These are phyloP conservation scores for Sylvilagus floridanus DNA, from an alignment of 2,797 vertebrate genomes.

Conservation along the genomic window DNA sequence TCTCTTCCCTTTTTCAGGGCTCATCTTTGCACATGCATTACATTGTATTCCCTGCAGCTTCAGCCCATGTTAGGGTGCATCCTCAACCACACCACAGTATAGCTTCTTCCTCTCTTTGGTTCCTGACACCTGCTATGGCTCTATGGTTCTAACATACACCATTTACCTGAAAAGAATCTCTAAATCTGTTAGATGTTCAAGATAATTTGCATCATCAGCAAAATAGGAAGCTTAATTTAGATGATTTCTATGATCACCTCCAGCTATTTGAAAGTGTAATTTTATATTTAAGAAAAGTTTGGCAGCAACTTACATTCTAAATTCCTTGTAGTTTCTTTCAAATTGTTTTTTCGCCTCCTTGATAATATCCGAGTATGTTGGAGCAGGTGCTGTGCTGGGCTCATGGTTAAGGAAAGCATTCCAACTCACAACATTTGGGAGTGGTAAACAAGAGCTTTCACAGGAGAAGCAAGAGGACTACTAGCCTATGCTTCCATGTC, in stretches of 20 bases:
- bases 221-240: neutral
- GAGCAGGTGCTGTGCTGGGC: conserved; percentile 81
- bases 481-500: neutral
- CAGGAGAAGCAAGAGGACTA: neutral
- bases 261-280: neutral
- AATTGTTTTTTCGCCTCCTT: conserved; percentile 78
- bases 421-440: conserved; percentile 13
- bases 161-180: neutral
- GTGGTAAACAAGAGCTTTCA: neutral
- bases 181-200: neutral
- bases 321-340: conserved; percentile 72
- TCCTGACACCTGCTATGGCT: neutral
- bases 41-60: neutral
- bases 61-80: neutral
- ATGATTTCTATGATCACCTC: neutral
- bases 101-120: neutral
- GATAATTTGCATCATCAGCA: neutral
- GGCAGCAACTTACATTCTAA: conserved; percentile 76
- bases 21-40: neutral
- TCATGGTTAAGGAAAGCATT: conserved; percentile 82
- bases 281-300: conserved; percentile 1
- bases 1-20: neutral
- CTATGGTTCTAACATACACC: neutral
- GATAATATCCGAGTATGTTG: conserved; percentile 85
- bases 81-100: neutral